A percentile compares a stretch with the other conserved stretches of the same genome.
Conservation (phyloP, 2,113 vertebrate species). For the Nicator chloris region DNA sequence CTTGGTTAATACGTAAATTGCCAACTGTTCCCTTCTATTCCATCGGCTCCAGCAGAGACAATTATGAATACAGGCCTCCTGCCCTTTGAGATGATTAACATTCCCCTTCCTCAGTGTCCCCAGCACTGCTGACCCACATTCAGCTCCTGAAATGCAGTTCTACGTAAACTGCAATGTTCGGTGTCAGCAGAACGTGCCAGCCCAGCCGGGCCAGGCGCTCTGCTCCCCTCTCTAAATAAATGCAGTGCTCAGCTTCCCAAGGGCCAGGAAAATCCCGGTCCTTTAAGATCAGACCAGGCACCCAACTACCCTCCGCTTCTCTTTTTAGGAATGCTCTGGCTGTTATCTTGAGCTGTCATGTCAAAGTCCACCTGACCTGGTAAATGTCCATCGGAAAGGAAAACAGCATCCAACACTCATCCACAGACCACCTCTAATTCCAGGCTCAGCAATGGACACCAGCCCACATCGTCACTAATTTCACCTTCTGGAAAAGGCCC, state of each 20-base stretch:
- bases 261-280: accelerated
- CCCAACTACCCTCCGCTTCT: accelerated
- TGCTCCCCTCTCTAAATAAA: not conserved
- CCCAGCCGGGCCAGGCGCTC: not conserved
- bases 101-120: not conserved
- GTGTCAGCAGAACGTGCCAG: not conserved
- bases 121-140: conserved; percentile 16
- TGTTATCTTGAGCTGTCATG: not conserved
- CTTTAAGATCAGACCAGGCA: accelerated
- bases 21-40: conserved; percentile 4
- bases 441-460: accelerated
- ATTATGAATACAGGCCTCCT: not conserved
- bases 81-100: conserved; percentile 8
- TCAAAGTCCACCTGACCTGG: not conserved
- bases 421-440: not conserved
- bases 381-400: not conserved
- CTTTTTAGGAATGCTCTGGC: not conserved
- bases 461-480: accelerated
- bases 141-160: not conserved
- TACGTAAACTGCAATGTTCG: not conserved
- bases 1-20: not conserved
- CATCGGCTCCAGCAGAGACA: not conserved
- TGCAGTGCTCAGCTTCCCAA: accelerated
- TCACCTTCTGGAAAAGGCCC: not conserved
- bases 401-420: not conserved